Percentiles rank a stretch among this genome's conserved stretches.
Conservation (phyloP, 2,113 vertebrate species). For the Paedocypris sp. region DNA sequence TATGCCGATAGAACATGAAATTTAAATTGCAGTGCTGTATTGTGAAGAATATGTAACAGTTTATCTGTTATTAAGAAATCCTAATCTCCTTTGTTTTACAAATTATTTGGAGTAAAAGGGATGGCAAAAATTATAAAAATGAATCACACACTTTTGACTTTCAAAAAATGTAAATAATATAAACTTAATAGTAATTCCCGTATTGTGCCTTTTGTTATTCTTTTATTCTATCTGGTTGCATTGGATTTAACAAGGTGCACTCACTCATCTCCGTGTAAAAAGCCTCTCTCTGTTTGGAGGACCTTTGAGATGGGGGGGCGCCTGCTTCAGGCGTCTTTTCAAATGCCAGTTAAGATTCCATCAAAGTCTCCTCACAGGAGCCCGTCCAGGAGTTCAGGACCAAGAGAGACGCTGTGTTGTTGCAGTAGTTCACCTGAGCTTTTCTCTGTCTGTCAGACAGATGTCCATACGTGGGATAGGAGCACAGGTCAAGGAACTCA, state of each 20-base stretch:
- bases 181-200: neutral
- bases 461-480: slow-evolving; percentile 26
- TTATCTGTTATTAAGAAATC: no score
- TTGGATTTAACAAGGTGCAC: slow-evolving; percentile 1
- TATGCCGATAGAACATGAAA: no score
- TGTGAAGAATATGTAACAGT: no score
- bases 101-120: no score
- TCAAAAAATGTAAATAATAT: neutral
- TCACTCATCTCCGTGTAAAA: slow-evolving; percentile 63
- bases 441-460: slow-evolving; percentile 32
- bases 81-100: no score
- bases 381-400: slow-evolving; percentile 22
- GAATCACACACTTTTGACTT: no score
- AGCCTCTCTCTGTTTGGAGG: slow-evolving; percentile 72
- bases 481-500: slow-evolving; percentile 14
- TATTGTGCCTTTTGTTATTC: neutral
- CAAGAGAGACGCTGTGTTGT: slow-evolving; percentile 6
- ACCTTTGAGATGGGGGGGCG: slow-evolving; percentile 53
- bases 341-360: slow-evolving; percentile 37
- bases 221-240: neutral
- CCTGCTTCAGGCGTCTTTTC: slow-evolving; percentile 37
- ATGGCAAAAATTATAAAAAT: no score
- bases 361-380: slow-evolving; percentile 30
- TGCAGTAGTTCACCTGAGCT: slow-evolving; percentile 14
- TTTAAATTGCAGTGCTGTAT: no score